These are phyloP conservation scores for Parambassis ranga DNA, from an alignment of 2,797 vertebrate genomes.

Conservation along the genomic window DNA sequence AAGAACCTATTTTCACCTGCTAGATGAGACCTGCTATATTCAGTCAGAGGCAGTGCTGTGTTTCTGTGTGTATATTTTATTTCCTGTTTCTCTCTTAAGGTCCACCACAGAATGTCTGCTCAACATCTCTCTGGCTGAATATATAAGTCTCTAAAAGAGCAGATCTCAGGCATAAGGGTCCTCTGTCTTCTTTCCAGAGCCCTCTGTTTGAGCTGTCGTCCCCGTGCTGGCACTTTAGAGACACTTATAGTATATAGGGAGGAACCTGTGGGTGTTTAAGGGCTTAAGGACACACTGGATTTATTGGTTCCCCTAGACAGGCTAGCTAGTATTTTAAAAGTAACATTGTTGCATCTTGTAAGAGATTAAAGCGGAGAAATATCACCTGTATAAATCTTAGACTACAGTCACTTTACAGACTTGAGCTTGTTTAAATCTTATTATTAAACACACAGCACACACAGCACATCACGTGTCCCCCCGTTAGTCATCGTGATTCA, in stretches of 20 bases:
- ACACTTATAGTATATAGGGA: not conserved
- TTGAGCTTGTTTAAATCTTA: not conserved
- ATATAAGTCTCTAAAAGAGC: not conserved
- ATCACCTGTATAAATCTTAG: too few relatives aligned
- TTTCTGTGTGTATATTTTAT: not conserved
- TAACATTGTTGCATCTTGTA: too few relatives aligned
- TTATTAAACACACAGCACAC: too few relatives aligned
- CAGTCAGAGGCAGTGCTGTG: not conserved
- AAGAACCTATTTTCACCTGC: too few relatives aligned
- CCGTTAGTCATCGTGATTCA: slow-evolving; percentile 19
- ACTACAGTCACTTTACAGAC: not conserved
- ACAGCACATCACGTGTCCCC: not conserved
- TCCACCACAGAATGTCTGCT: not conserved
- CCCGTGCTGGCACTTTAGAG: not conserved
- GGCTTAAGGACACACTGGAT: not conserved
- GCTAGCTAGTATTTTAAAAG: too few relatives aligned
- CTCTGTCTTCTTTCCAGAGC: not conserved
- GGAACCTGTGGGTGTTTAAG: not conserved
- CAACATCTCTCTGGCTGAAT: slow-evolving; percentile 4
- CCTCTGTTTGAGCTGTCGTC: not conserved
- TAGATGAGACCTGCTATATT: not conserved
- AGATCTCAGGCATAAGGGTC: not conserved
- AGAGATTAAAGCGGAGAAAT: too few relatives aligned
- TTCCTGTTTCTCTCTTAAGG: not conserved
- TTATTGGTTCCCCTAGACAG: not conserved